Conservation (phyloP, 2,888 invertebrate species). For the Macrosoma leucophasiata region DNA sequence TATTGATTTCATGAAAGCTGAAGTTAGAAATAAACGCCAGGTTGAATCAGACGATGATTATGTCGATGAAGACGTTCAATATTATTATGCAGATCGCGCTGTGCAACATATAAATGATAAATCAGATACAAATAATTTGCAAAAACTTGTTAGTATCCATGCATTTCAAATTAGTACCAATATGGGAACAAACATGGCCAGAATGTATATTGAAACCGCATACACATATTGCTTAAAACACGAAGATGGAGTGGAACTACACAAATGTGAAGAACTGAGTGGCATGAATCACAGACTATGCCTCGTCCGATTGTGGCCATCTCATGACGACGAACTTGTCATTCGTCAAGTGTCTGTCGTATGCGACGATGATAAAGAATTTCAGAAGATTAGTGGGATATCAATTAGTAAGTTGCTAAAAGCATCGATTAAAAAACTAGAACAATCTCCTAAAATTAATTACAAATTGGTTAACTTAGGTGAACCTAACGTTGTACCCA, state of each 20-base stretch:
- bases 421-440: slow-evolving; percentile 39
- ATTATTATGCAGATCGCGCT: slow-evolving; percentile 49
- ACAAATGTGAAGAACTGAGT: slow-evolving; percentile 49
- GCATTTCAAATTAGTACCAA: slow-evolving; percentile 36
- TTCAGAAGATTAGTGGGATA: slow-evolving; percentile 43
- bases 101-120: slow-evolving; percentile 40
- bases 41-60: slow-evolving; percentile 36
- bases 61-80: slow-evolving; percentile 47
- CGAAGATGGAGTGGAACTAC: slow-evolving; percentile 32
- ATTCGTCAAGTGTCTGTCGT: slow-evolving; percentile 39
- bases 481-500: slow-evolving; percentile 46
- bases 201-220: slow-evolving; percentile 54
- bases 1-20: slow-evolving; percentile 7
- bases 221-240: slow-evolving; percentile 48
- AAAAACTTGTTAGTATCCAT: slow-evolving; percentile 49
- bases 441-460: slow-evolving; percentile 33
- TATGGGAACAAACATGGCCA: slow-evolving; percentile 41
- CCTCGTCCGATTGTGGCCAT: slow-evolving; percentile 48
- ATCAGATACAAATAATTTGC: slow-evolving; percentile 41
- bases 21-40: slow-evolving; percentile 34
- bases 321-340: slow-evolving; percentile 47
- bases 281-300: slow-evolving; percentile 47
- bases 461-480: slow-evolving; percentile 47
- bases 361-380: slow-evolving; percentile 49
- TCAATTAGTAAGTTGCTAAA: slow-evolving; percentile 36